These are phyloP conservation scores for Cyprinodon variegatus DNA, from an alignment of 2,113 vertebrate species.

Conservation along the genomic window DNA sequence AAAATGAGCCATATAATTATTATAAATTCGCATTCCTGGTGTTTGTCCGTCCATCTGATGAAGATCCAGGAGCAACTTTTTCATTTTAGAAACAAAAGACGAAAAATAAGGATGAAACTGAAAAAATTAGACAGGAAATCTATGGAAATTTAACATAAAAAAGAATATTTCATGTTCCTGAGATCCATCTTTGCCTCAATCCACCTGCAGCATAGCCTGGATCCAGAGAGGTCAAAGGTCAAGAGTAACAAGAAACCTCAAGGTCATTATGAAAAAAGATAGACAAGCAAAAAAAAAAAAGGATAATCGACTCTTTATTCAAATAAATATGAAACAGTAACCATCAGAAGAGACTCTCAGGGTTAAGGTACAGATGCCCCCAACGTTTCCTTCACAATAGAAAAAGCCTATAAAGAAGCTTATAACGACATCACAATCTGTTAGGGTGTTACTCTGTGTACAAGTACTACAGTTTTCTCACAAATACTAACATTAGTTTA, in stretches of 20 bases:
- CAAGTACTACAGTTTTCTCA: constrained; percentile 73
- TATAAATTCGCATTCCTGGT: no score
- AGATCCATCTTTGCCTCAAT: constrained; percentile 22
- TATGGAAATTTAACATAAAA: no score
- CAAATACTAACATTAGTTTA: constrained; percentile 52
- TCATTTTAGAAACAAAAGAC: no score
- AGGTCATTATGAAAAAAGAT: constrained; percentile 21
- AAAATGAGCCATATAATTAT: no score
- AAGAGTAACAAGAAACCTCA: constrained; percentile 20
- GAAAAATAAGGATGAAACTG: not conserved
- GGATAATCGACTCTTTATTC: constrained; percentile 65
- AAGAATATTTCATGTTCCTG: not conserved
- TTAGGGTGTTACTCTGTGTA: constrained; percentile 85
- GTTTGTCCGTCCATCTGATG: no score
- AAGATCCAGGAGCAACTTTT: no score
- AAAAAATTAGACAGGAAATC: not conserved
- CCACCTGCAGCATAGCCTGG: constrained; percentile 1
- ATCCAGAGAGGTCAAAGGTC: constrained; percentile 62
- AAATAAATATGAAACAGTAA: constrained; percentile 67
- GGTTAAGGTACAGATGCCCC: constrained; percentile 42
- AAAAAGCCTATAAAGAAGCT: constrained; percentile 91
- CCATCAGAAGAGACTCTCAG: constrained; percentile 23
- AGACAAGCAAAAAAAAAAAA: not conserved
- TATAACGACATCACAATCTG: constrained; percentile 90
- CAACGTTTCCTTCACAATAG: constrained; percentile 84